Base-by-base conservation (phyloP, 92 coral and sea anemone genomes). In the Actinostola sp. region DNA sequence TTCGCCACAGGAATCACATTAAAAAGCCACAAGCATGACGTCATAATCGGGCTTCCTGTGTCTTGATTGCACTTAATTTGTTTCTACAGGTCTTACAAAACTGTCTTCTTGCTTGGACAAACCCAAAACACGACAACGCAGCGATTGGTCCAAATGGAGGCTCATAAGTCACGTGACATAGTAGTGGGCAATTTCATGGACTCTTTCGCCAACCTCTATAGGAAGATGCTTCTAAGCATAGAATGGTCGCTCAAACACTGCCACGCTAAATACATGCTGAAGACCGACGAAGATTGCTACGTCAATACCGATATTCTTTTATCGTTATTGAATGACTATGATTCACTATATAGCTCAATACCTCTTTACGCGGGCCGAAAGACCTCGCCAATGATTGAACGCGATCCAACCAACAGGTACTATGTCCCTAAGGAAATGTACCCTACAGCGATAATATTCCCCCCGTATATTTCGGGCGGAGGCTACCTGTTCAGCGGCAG, bases 211-310 rank as follows among this genome's bases (percentile, higher is more conserved):
- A 83, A 87, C 51, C 82, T 90, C 12, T 82, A 80, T 28, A 64
- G 50, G 51, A 90, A 90, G 48, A 90, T 90, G 96, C 70, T 77
- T 25, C 82, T 86, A 2, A 72, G 89, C 16, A 66, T 90, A 19
- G 30, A 61, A 33, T 90, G 96, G 96, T 72, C 96, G 13, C 73
- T 63, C 0, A 42, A 31, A 2, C 70, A 72, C 63, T 90, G 96
- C 36, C 36, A 24, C 34, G 88, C 92, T 0, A 55, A 65, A 25
- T 90, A 76, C 77, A 77, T 90, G 0, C 38, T 90, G 62, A 90
- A 90, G 58, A 84, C 92, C 29, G 96, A 90, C 35, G 96, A 86
- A 7, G 96, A 90, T 48, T 86, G 92, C 25, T 86, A 74, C 56
- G 88, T 90, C 3, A 86, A 76, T 66, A 64, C 77, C 23, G 82